A percentile compares a stretch with the other conserved stretches of the same genome.
phyloP scores from a whole-genome alignment of 1,140 invertebrate species.

The Zaprionus capensis region DNA sequence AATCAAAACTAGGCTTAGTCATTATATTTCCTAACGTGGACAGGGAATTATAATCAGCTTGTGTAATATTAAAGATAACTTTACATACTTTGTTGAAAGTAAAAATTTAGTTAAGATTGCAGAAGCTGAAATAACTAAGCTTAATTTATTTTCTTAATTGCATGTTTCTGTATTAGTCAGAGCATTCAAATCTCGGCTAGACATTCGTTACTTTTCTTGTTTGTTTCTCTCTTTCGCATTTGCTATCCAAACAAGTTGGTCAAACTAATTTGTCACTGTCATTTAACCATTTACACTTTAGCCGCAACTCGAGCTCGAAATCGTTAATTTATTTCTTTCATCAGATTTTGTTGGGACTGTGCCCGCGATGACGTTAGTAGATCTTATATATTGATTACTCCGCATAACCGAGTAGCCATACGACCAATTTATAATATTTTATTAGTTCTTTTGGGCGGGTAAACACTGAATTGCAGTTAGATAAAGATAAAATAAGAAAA shows the following conservation, averaged over 20 bases:
- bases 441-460: conserved; percentile 14
- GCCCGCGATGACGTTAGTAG: neutral
- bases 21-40: neutral
- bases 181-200: neutral
- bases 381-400: conserved; percentile 17
- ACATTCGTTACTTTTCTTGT: neutral
- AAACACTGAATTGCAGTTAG: neutral
- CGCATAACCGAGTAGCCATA: neutral
- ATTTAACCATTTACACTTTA: conserved; percentile 16
- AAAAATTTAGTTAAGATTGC: no score
- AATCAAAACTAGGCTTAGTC: neutral
- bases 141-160: no score
- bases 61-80: neutral
- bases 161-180: neutral
- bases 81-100: no score
- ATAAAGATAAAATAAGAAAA: conserved; percentile 2
- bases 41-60: neutral
- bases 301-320: conserved; percentile 1
- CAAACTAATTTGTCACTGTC: conserved; percentile 28
- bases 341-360: neutral
- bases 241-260: conserved; percentile 13
- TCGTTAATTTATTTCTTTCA: conserved; percentile 3
- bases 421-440: neutral
- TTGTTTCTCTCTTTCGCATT: neutral
- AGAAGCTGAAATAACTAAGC: no score